These are phyloP conservation scores for Chirona hameri DNA, from an alignment of 2,888 invertebrate species.

Conservation along the genomic window DNA sequence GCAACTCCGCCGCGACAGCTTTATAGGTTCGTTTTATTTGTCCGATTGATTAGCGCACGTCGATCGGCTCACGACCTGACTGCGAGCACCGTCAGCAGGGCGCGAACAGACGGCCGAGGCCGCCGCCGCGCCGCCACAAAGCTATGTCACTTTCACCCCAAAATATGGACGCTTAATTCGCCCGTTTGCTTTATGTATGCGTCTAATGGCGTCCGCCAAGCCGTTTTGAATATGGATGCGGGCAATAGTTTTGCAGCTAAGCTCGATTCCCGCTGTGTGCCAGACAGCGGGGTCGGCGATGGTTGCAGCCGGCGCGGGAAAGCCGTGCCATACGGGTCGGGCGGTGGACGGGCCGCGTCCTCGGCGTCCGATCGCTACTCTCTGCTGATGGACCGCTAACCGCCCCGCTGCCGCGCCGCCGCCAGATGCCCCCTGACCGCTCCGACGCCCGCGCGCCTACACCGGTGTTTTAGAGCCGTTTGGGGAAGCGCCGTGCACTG, in stretches of 20 bases:
- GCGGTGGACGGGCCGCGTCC: background rate
- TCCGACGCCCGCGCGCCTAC: no score
- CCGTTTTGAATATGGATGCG: conserved; percentile 28
- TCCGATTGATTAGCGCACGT: background rate
- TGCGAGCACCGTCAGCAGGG: background rate
- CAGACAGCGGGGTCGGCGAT: background rate
- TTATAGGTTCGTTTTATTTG: background rate
- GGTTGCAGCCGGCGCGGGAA: background rate
- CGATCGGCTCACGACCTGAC: background rate
- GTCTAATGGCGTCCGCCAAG: conserved; percentile 8
- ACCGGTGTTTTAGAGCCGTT: no score
- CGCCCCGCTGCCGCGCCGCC: no score
- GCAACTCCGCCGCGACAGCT: background rate
- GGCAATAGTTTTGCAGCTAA: conserved; percentile 27
- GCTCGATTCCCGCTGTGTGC: background rate
- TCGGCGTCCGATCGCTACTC: background rate
- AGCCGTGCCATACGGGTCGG: background rate
- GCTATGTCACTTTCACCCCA: conserved; percentile 26
- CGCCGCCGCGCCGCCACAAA: background rate
- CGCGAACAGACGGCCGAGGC: background rate
- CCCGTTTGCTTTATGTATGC: conserved; percentile 23
- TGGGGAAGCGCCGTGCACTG: no score
- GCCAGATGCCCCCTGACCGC: no score
- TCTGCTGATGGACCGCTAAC: no score
- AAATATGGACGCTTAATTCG: conserved; percentile 29